Evolutionary conservation across 2,113 vertebrate species (phyloP), one percentile per base, ranked within the genome.

Genomic region (Parus major): DNA sequence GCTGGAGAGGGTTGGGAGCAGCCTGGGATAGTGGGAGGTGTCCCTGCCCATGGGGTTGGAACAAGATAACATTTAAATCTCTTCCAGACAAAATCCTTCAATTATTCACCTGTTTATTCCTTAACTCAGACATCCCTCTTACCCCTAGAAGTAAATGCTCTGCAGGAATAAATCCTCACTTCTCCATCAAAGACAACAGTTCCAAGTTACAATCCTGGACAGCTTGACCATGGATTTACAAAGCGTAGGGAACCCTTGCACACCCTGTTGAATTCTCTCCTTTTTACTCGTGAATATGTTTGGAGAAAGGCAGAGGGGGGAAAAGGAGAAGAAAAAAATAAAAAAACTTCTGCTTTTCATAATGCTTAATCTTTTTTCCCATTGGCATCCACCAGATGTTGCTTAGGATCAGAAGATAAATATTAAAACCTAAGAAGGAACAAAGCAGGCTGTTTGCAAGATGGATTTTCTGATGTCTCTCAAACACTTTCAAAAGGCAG

Each of bases 371-470:
- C 98, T 97, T 97, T 98, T 93, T 96, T 95, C 97, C 97, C 97
- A 97, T 91, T 98, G 97, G 98, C 98, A 97, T 97, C 97, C 94
- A 93, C 93, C 98, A 98, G 98, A 98, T 98, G 98, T 97, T 98
- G 95, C 97, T 97, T 94, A 95, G 97, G 97, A 98, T 97, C 81
- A 73, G 97, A 98, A 98, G 97, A 98, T 98, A 98, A 98, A 98
- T 98, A 98, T 98, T 97, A 97, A 97, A 98, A 97, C 94, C 97
- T 96, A 97, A 97, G 94, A 96, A 97, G 96, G 97, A 98, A 98
- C 97, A 97, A 98, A 97, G 96, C 90, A 80, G 92, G 88, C 95
- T 98, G 97, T 98, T 98, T 98, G 97, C 68, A 8, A 97, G 97
- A 96, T 96, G 96, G 96, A 97, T 97, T 97, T 97, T 98, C 96